phyloP scores from a whole-genome alignment of 2,888 invertebrate species.

The Lepidocyrtinus sp. region DNA sequence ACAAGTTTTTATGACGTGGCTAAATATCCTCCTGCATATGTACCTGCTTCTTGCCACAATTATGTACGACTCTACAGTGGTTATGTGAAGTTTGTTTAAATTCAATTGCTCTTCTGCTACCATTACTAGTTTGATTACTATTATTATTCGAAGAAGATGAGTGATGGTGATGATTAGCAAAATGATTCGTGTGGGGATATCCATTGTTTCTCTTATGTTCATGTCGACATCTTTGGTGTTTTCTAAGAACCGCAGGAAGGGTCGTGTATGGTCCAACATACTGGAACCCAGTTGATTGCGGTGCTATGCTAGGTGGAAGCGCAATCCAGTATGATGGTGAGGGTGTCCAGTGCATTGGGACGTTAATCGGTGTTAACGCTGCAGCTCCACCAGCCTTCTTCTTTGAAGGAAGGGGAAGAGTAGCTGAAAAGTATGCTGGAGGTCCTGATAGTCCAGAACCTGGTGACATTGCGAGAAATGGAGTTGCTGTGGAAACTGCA shows the following conservation, averaged over 20 bases:
- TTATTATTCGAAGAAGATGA: neutral
- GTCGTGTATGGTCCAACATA: conserved; percentile 46
- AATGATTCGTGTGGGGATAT: conserved; percentile 5
- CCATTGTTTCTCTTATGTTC: conserved; percentile 34
- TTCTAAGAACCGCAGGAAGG: conserved; percentile 43
- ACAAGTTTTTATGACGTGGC: conserved; percentile 16
- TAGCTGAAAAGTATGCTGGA: conserved; percentile 44
- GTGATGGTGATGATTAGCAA: neutral
- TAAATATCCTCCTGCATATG: conserved; percentile 50
- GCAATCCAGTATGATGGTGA: conserved; percentile 52
- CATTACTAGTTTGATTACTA: conserved; percentile 9
- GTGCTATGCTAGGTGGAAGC: conserved; percentile 30
- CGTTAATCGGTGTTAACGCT: conserved; percentile 29
- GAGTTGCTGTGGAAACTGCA: neutral
- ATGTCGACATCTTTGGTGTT: conserved; percentile 53
- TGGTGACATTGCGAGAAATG: conserved; percentile 33
- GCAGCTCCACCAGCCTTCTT: conserved; percentile 5
- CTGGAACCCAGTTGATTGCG: conserved; percentile 34
- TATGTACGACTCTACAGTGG: conserved; percentile 56
- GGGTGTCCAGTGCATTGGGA: conserved; percentile 50
- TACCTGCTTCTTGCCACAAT: conserved; percentile 57
- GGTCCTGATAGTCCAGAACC: conserved; percentile 24
- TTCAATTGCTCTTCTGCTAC: conserved; percentile 35
- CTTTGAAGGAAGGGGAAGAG: conserved; percentile 40
- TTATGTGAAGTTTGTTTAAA: too few relatives aligned